Percentiles rank a stretch among this genome's conserved stretches.
Evolutionary conservation across 2,113 vertebrate genomes (phyloP).

Genomic region (Lipophrys pholis): DNA sequence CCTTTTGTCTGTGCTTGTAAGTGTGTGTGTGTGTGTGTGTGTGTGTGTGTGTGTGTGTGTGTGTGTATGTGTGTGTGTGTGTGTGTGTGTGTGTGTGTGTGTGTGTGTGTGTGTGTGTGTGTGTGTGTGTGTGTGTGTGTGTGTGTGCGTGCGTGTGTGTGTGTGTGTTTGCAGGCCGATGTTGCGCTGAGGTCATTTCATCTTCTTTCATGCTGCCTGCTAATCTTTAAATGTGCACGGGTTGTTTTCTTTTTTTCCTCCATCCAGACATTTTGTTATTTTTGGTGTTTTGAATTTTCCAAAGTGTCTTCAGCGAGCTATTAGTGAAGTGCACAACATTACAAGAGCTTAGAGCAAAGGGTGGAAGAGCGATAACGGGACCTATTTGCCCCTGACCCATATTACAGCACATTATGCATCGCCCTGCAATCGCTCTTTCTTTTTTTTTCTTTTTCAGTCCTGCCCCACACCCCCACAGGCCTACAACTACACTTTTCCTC

Average conservation of each 20-base stretch:
- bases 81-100: not conserved
- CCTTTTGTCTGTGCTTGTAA: too few species aligned
- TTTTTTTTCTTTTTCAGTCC: not conserved
- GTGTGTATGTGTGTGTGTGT: not conserved
- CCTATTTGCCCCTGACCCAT: slow-evolving; percentile 59
- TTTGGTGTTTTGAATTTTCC: slow-evolving; percentile 52
- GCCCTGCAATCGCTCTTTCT: slow-evolving; percentile 33
- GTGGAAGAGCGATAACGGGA: slow-evolving; percentile 21
- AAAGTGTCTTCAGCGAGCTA: slow-evolving; percentile 55
- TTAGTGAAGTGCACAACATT: slow-evolving; percentile 60
- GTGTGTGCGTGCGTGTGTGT: too few species aligned
- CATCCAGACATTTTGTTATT: slow-evolving; percentile 35
- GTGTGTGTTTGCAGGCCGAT: slow-evolving; percentile 1
- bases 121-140: not conserved
- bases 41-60: too few species aligned
- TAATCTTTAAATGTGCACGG: slow-evolving; percentile 43
- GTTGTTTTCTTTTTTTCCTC: slow-evolving; percentile 38
- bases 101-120: too few species aligned
- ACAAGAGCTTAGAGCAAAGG: slow-evolving; percentile 21
- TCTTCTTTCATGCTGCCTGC: slow-evolving; percentile 51
- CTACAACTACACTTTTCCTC: slow-evolving; percentile 23
- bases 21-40: not conserved
- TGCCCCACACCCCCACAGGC: slow-evolving; percentile 33
- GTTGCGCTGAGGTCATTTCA: slow-evolving; percentile 44
- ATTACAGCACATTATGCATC: slow-evolving; percentile 64